Evolutionary conservation across 2,797 vertebrate species (phyloP).

Genomic region (Pantherophis vulpinus): DNA sequence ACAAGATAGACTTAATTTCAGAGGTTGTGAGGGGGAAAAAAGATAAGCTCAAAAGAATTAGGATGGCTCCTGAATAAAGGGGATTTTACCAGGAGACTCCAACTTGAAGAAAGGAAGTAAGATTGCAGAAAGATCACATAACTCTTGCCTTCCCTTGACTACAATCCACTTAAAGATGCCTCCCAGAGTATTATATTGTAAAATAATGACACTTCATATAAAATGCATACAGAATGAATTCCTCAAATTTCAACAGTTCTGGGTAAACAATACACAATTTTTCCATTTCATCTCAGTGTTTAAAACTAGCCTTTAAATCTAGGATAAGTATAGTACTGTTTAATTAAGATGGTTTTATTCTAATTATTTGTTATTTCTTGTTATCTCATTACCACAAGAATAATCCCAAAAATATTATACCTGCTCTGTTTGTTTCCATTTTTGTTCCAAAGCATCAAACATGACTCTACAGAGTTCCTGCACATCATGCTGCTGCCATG

Average conservation of each 20-base stretch:
- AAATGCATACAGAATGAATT: not conserved
- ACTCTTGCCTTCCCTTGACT: not conserved
- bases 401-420: conserved; percentile 60
- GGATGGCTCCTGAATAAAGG: too few species aligned
- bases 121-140: not conserved
- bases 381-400: not conserved
- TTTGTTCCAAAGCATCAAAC: conserved; percentile 99
- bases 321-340: not conserved
- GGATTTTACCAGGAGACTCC: not conserved
- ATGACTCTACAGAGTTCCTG: conserved; percentile 98
- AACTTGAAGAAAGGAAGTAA: not conserved
- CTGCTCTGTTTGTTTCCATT: conserved; percentile 99
- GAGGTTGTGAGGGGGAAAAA: not conserved
- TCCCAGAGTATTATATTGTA: not conserved
- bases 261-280: not conserved
- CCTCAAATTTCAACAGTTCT: not conserved
- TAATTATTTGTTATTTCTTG: not conserved
- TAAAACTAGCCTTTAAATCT: not conserved
- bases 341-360: not conserved
- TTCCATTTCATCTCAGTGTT: not conserved
- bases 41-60: not conserved
- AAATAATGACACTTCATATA: not conserved
- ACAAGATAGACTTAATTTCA: not conserved
- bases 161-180: not conserved
- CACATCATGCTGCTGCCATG: conserved; percentile 98